Base-by-base conservation (phyloP, 2,113 vertebrate species). In the Salvator merianae region DNA sequence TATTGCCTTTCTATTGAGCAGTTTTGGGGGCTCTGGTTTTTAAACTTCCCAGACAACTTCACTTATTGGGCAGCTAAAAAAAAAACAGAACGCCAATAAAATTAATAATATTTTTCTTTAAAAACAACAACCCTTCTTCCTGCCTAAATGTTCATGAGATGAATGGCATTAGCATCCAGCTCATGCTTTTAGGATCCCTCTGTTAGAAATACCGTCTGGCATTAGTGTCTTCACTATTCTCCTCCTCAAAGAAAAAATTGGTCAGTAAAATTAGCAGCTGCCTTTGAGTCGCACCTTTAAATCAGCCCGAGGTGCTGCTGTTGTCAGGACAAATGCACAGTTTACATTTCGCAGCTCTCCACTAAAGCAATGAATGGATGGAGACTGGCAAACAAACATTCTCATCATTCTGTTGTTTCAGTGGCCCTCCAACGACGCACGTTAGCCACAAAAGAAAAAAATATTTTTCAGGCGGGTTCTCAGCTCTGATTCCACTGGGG, bases 331-430 rank as follows among this genome's bases (percentile, higher is more conserved):
- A 95, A 94, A 96, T 94, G 95, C 94, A 94, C 91, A 91, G 95
- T 94, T 95, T 94, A 95, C 95, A 95, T 95, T 96, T 95, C 95
- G 94, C 95, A 95, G 95, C 89, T 95, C 96, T 94, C 95, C 89
- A 87, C 94, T 90, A 88, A 90, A 95, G 94, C 88, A 94, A 93
- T 93, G 95, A 96, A 94, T 92, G 94, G 91, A 95, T 92, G 84
- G 82, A 91, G 55, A 91, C 95, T 94, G 90, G 50, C 93, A 95
- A 95, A 96, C 94, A 95, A 95, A 95, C 71, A 92, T 88, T 91
- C 90, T 91, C 88, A 88, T 70, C 91, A 94, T 82, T 92, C 83
- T 94, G 89, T 94, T 94, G 91, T 95, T 94, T 91, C 94, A 75
- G 84, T 87, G 93, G 93, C 92, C 93, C 93, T 93, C 93, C 91